Evolutionary conservation across 2,888 invertebrate genomes (phyloP).

Genomic region (Hylaea fasciaria): DNA sequence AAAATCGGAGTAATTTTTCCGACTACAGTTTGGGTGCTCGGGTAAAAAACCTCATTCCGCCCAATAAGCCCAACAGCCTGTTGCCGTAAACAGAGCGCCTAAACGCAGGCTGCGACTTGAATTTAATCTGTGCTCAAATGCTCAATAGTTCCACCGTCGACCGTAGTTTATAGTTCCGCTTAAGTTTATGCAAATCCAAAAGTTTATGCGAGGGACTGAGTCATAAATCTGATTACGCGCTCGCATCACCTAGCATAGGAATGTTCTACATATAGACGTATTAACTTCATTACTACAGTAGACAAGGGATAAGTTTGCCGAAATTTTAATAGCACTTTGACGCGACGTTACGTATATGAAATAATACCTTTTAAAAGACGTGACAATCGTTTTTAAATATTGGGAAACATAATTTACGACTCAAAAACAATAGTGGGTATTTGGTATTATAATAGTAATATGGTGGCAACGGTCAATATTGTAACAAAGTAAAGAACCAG

Average conservation of each 20-base stretch:
- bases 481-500: no score
- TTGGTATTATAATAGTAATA: no score
- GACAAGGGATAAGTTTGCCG: slow-evolving; percentile 40
- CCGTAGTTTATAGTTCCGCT: slow-evolving; percentile 38
- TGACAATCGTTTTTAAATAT: no score
- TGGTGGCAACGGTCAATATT: no score
- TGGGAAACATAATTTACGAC: no score
- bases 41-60: slow-evolving; percentile 1
- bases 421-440: no score
- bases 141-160: background rate
- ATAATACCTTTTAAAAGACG: background rate
- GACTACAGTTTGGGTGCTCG: no score
- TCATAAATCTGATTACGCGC: slow-evolving; percentile 65
- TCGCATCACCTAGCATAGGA: slow-evolving; percentile 52
- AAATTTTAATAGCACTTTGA: slow-evolving; percentile 48
- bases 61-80: slow-evolving; percentile 15
- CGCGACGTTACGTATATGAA: no score
- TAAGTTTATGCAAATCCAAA: slow-evolving; percentile 69
- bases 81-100: slow-evolving; percentile 14
- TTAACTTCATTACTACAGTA: slow-evolving; percentile 51
- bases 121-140: background rate
- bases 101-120: slow-evolving; percentile 37
- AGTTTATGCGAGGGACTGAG: slow-evolving; percentile 58
- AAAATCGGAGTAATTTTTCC: no score
- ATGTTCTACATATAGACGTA: slow-evolving; percentile 47